phyloP scores from a whole-genome alignment of 2,888 invertebrate genomes.

The Epinotia demarniana region DNA sequence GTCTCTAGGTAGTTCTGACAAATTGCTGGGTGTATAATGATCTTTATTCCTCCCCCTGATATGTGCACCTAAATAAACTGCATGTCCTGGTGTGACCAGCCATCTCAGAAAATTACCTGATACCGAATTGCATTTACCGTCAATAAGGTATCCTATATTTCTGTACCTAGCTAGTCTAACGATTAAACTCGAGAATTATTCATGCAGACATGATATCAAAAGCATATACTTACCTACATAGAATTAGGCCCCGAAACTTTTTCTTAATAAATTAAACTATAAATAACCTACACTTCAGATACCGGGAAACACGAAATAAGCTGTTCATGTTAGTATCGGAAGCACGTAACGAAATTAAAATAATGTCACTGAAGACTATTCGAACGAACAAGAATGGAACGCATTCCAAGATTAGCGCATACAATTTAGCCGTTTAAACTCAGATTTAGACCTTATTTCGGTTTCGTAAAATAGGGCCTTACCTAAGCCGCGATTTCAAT shows the following conservation, averaged over 20 bases:
- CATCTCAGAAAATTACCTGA: too few relatives aligned
- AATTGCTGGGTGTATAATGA: too few relatives aligned
- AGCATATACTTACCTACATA: constrained; percentile 45
- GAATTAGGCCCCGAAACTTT: constrained; percentile 60
- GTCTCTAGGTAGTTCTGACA: too few relatives aligned
- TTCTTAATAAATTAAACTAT: constrained; percentile 57
- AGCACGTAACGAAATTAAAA: constrained; percentile 32
- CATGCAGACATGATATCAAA: constrained; percentile 26
- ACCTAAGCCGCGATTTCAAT: not conserved
- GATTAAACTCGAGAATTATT: not conserved
- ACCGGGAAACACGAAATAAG: constrained; percentile 60
- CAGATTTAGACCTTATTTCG: not conserved
- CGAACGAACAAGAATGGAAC: not conserved
- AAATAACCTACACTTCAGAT: constrained; percentile 49
- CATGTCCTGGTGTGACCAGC: too few relatives aligned
- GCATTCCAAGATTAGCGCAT: not conserved
- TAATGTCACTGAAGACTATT: not conserved
- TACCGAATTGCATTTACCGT: too few relatives aligned
- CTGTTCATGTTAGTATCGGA: constrained; percentile 56
- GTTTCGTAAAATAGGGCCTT: not conserved
- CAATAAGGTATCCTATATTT: too few relatives aligned
- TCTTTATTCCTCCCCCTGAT: too few relatives aligned
- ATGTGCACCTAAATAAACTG: too few relatives aligned
- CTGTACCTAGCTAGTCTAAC: too few relatives aligned
- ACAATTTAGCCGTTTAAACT: not conserved